Percentiles rank a stretch among this genome's conserved stretches.
Evolutionary conservation across 2,797 vertebrate species (phyloP).

Genomic region (Notoglanidium macrostoma): DNA sequence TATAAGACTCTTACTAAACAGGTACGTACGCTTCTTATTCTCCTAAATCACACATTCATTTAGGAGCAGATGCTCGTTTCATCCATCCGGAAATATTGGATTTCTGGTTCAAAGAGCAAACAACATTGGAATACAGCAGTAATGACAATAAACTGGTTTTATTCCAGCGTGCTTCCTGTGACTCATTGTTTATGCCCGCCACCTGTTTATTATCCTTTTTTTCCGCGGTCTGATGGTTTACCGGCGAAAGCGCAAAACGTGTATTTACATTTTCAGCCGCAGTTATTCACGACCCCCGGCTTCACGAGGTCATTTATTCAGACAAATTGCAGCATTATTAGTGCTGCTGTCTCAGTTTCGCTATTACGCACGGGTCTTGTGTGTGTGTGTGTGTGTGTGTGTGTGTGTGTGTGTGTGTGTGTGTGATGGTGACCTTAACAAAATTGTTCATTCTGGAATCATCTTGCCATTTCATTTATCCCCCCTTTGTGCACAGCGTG

Average conservation of each 20-base stretch:
- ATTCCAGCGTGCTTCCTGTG: slow-evolving; percentile 1
- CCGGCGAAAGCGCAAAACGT: neutral
- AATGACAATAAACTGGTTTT: neutral
- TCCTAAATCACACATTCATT: neutral
- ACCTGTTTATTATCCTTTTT: slow-evolving; percentile 10
- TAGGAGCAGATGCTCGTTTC: neutral
- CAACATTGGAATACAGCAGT: neutral
- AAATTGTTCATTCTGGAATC: neutral
- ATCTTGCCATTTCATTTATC: neutral
- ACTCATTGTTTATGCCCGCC: neutral
- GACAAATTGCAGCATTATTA: slow-evolving; percentile 33
- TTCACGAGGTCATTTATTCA: slow-evolving; percentile 26
- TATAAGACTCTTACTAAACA: slow-evolving; percentile 78
- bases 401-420: neutral
- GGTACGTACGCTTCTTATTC: slow-evolving; percentile 65
- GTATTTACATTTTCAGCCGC: slow-evolving; percentile 14
- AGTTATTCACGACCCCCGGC: slow-evolving; percentile 20
- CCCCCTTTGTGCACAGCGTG: slow-evolving; percentile 68
- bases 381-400: neutral
- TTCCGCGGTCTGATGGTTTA: neutral
- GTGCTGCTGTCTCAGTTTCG: slow-evolving; percentile 26
- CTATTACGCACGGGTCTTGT: neutral
- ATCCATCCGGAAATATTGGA: neutral
- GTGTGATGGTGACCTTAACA: neutral
- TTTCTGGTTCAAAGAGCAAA: slow-evolving; percentile 23